A percentile compares a stretch with the other conserved stretches of the same genome.
phyloP scores from a whole-genome alignment of 37 sponge, comb jelly and placozoan genomes.

The Amphimedon queenslandica region DNA sequence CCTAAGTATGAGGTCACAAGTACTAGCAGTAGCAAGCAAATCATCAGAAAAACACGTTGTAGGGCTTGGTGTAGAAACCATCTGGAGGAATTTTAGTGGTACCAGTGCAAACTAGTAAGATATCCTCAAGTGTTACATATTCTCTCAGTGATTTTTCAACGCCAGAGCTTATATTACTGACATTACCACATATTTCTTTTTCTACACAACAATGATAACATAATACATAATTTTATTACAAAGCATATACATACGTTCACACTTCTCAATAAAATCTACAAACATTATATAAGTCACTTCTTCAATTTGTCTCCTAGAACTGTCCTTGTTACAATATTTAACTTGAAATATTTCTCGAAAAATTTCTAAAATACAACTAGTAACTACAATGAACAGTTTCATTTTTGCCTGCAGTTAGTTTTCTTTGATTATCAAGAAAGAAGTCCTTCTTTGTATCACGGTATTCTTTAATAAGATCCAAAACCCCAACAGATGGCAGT shows the following conservation, averaged over 20 bases:
- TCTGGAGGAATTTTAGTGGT: constrained; percentile 11
- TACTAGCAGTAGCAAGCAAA: constrained; percentile 11
- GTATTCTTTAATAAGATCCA: not conserved
- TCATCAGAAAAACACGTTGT: not conserved
- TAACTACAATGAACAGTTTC: too few relatives aligned
- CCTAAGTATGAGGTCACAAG: constrained; percentile 20
- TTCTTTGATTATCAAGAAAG: not conserved
- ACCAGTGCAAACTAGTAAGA: constrained; percentile 19
- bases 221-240: not conserved
- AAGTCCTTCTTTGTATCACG: constrained; percentile 14
- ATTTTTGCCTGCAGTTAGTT: not conserved
- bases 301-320: not conserved
- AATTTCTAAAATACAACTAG: not conserved
- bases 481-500: not conserved
- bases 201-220: not conserved
- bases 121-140: not conserved
- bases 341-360: not conserved
- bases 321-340: not conserved
- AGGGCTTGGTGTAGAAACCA: constrained; percentile 7
- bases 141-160: not conserved
- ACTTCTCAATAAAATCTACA: constrained; percentile 13
- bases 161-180: not conserved
- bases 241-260: constrained; percentile 16
- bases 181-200: too few relatives aligned
- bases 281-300: constrained; percentile 5